These are phyloP conservation scores for Rhabditoides inermis DNA, from an alignment of 2,888 invertebrate genomes.

Conservation along the genomic window DNA sequence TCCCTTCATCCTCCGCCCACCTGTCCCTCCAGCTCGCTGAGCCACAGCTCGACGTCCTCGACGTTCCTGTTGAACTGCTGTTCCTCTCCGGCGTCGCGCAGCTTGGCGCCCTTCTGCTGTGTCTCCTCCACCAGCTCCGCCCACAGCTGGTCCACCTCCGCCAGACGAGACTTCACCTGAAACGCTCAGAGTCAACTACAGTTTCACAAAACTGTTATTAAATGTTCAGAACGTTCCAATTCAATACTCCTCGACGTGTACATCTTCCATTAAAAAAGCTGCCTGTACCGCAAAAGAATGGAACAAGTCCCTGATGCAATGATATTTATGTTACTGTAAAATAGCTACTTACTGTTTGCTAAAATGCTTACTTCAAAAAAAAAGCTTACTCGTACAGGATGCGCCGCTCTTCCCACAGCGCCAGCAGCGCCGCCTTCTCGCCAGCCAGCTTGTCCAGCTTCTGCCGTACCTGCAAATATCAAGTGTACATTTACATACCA, in stretches of 20 bases:
- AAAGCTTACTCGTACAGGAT: constrained; percentile 94
- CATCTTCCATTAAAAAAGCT: no score
- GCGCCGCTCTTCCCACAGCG: constrained; percentile 89
- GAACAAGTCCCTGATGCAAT: no score
- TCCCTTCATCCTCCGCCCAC: constrained; percentile 4
- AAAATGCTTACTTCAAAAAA: no score
- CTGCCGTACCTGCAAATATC: constrained; percentile 55
- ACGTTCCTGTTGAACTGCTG: constrained; percentile 96
- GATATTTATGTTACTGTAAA: no score
- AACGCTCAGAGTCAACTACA: no score
- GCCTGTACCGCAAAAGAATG: no score
- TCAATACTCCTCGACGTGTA: no score
- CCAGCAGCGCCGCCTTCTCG: constrained; percentile 73
- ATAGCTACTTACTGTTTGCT: no score
- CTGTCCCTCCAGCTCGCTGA: constrained; percentile 65
- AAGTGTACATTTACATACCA: no score
- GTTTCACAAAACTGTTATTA: no score
- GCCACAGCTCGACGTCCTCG: constrained; percentile 95
- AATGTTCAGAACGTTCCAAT: no score
- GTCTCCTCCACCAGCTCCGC: constrained; percentile 79
- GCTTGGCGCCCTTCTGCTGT: constrained; percentile 69
- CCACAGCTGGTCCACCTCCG: constrained; percentile 85
- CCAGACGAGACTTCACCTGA: constrained; percentile 72
- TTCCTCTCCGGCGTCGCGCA: constrained; percentile 80
- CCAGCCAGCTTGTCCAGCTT: constrained; percentile 46